Percentiles rank a stretch among this genome's conserved stretches.
Evolutionary conservation across 2,888 invertebrate species (phyloP).

Genomic region (Cephalotes varians): DNA sequence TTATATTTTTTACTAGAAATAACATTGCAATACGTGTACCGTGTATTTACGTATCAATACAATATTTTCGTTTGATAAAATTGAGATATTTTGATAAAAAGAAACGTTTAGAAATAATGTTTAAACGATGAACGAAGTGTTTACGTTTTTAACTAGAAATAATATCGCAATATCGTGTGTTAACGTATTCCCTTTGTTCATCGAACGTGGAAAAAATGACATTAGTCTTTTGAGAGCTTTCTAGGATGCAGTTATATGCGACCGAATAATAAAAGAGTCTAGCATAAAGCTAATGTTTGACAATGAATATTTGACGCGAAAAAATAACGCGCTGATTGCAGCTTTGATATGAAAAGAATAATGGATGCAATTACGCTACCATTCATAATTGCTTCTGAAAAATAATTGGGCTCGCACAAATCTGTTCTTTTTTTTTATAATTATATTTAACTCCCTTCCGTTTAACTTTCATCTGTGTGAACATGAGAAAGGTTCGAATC

Average conservation of each 20-base stretch:
- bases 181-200: conserved; percentile 9
- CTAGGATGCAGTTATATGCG: not conserved
- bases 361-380: not conserved
- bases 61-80: not conserved
- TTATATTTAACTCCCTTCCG: not conserved
- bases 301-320: not conserved
- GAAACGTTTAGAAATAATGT: not conserved
- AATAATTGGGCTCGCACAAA: not conserved
- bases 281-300: conserved; percentile 29
- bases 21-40: not conserved
- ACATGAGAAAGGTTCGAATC: not conserved
- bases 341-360: conserved; percentile 20
- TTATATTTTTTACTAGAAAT: not conserved
- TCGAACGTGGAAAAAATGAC: conserved; percentile 3
- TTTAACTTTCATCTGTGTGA: not conserved
- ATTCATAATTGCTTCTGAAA: not conserved
- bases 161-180: not conserved
- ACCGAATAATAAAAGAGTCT: not conserved
- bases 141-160: not conserved
- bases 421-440: not conserved
- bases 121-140: not conserved
- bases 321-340: not conserved
- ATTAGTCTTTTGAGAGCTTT: conserved; percentile 3
- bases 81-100: not conserved
- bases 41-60: not conserved